A percentile compares a stretch with the other conserved stretches of the same genome.
These are phyloP conservation scores for Eulemur mongoz DNA, from an alignment of 2,797 vertebrate genomes.

Conservation along the genomic window DNA sequence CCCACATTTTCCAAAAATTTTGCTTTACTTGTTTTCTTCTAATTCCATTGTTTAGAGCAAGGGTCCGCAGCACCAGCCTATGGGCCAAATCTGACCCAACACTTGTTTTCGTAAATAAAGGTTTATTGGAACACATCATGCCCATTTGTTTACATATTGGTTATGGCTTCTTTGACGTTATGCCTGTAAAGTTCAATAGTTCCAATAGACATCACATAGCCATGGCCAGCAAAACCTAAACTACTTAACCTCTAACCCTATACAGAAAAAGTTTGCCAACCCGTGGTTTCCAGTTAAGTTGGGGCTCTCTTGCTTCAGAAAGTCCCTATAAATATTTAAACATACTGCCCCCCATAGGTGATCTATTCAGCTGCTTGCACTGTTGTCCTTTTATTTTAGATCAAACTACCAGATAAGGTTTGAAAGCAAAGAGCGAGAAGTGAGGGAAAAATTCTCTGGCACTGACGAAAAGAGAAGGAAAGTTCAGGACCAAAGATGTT, in stretches of 20 bases:
- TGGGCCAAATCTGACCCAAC: neutral
- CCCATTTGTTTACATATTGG: neutral
- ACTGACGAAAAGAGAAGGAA: neutral
- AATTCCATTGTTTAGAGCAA: neutral
- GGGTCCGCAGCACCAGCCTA: neutral
- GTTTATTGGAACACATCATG: neutral
- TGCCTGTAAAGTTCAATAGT: neutral
- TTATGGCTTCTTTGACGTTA: neutral
- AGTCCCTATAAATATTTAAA: neutral
- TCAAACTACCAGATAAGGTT: neutral
- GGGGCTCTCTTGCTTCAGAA: neutral
- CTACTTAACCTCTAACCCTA: neutral
- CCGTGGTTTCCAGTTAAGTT: neutral
- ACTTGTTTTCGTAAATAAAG: neutral
- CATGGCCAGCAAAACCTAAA: neutral
- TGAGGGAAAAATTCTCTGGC: neutral
- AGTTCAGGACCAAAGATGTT: neutral
- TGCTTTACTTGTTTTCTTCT: neutral
- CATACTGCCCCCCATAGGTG: neutral
- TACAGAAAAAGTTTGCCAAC: neutral
- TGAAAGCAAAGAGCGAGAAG: neutral
- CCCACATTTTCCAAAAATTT: neutral
- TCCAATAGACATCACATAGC: neutral
- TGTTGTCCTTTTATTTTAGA: neutral
- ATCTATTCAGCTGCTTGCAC: neutral